Base-by-base conservation (phyloP, 1,140 invertebrate species). In the Anoplophora glabripennis region DNA sequence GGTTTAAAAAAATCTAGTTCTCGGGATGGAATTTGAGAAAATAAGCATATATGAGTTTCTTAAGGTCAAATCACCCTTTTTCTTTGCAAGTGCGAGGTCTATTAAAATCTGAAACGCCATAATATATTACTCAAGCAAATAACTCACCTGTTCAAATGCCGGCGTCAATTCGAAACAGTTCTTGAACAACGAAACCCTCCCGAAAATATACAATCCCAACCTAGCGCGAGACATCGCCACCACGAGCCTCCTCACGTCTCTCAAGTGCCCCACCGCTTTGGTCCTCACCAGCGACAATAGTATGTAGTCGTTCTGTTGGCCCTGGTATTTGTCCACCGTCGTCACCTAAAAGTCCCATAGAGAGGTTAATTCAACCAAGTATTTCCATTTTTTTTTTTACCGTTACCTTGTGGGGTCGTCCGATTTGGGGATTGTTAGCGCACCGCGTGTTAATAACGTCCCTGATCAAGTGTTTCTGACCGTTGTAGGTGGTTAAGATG, bases 401-500 rank as follows among this genome's bases (percentile, higher is more conserved):
- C 21, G n/a, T 45, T 75, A 96, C 92, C 82, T 98, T 99, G 66
- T 93, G 87, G 0, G 98, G 97, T 64, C 86, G 79, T 7, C 97
- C 97, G 71, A 99, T 96, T n/a, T 99, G 80, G 0, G 96, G 93
- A 81, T 99, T 99, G 44, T 89, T 88, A 0, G 90, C 93, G 79
- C 97, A 99, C 59, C 96, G 82, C 45, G 92, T 90, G 65, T 94
- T 89, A 45, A 99, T 90, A 7, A 99, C 94, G 78, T 99, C 98
- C 21, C 94, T 77, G 33, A 99, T 93, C 14, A 99, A 81, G 78
- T 98, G 94, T 75, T 99, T 99, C 77, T 99, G 98, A 7, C 98
- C 98, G 79, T 99, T 99, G 76, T 99, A 99, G 0, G 98, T 99
- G 0, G 97, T 99, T n/a, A 99, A 76, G 67, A 99, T 98, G 11